Evolutionary conservation across 2,888 invertebrate genomes (phyloP).

Genomic region (Cephus pulcher): DNA sequence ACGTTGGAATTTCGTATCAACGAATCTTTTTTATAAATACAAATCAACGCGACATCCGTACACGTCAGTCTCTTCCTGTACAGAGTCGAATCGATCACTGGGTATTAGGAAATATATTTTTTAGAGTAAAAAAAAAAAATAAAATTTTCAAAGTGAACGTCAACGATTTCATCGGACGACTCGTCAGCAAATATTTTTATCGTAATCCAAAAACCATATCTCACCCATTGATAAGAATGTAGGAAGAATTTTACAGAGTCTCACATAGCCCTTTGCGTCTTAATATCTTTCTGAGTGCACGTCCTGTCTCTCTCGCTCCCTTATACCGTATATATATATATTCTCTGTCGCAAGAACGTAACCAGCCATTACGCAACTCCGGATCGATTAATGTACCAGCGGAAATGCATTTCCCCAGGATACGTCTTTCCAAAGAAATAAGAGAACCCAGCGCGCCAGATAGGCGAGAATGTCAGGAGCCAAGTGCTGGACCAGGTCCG

Average conservation of each 20-base stretch:
- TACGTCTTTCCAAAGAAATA: not conserved
- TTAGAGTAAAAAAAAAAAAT: no score
- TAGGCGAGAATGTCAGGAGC: conserved; percentile 2
- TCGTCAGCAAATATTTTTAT: no score
- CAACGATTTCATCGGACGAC: no score
- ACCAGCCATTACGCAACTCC: not conserved
- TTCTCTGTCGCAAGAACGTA: not conserved
- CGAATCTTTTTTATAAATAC: not conserved
- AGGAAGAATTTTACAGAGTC: not conserved
- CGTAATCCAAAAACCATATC: not conserved
- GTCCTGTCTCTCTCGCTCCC: not conserved
- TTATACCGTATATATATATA: not conserved
- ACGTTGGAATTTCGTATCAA: not conserved
- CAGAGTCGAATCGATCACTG: no score
- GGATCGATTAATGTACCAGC: not conserved
- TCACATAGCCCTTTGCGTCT: not conserved
- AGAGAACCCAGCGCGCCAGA: not conserved
- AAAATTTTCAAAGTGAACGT: no score
- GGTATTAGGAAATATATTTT: no score
- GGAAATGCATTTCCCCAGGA: conserved; percentile 17
- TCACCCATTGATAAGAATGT: not conserved
- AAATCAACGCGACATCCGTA: not conserved
- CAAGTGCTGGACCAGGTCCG: not conserved
- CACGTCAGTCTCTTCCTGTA: not conserved
- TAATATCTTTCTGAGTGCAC: not conserved